phyloP scores from a whole-genome alignment of 2,797 vertebrate species.

The Potorous gilbertii region DNA sequence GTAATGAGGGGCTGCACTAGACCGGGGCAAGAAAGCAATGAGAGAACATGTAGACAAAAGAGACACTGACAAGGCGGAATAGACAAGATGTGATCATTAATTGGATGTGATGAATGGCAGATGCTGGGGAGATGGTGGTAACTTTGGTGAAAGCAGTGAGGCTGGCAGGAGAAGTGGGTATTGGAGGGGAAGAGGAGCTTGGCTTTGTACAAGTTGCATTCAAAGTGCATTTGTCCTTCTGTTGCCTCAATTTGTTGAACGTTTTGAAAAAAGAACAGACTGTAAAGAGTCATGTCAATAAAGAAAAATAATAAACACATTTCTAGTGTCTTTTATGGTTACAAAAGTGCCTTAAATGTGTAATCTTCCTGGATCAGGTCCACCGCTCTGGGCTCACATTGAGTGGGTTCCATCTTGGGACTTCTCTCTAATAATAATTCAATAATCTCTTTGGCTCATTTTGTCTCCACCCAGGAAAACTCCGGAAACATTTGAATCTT shows the following conservation, averaged over 20 bases:
- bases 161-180: background rate
- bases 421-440: background rate
- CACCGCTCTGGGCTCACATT: background rate
- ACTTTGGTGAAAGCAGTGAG: background rate
- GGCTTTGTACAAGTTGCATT: background rate
- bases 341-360: background rate
- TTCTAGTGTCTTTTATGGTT: background rate
- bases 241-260: conserved; percentile 34
- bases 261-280: conserved; percentile 24
- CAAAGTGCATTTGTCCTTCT: conserved; percentile 64
- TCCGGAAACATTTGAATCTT: background rate
- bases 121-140: background rate
- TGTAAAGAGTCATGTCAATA: conserved; percentile 21
- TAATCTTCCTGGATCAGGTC: background rate
- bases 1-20: background rate
- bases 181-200: background rate
- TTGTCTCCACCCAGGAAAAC: background rate
- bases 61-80: background rate
- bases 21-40: background rate
- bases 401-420: background rate
- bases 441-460: background rate
- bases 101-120: background rate
- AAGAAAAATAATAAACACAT: background rate
- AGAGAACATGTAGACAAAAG: background rate
- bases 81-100: background rate